Evolutionary conservation across 2,113 vertebrate genomes (phyloP).

Genomic region (Apteryx owenii): DNA sequence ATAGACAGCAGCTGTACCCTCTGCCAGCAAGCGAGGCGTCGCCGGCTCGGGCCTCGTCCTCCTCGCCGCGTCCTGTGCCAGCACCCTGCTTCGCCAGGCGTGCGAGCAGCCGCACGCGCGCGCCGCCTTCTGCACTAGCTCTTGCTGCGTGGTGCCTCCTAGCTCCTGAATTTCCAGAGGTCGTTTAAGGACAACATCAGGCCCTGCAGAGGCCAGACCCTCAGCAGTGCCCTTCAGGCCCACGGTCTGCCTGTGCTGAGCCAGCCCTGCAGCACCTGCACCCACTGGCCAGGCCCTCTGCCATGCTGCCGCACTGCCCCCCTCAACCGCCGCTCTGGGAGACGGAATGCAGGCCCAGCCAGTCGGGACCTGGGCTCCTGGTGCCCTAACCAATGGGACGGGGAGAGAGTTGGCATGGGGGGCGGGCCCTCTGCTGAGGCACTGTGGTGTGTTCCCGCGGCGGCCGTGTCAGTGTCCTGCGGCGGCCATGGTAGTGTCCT

Average conservation of each 20-base stretch:
- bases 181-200: background rate
- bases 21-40: background rate
- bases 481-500: background rate
- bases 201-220: background rate
- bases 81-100: no score
- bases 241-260: accelerated
- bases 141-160: no score
- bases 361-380: accelerated
- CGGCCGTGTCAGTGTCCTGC: background rate
- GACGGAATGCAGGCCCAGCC: background rate
- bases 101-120: no score
- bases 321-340: background rate
- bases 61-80: no score
- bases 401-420: background rate
- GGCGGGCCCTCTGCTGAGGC: accelerated
- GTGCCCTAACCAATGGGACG: background rate
- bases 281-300: background rate
- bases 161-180: no score
- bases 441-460: accelerated
- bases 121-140: no score
- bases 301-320: accelerated
- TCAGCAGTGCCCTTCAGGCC: background rate
- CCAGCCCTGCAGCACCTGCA: accelerated
- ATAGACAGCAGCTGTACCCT: background rate
- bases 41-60: no score